phyloP scores from a whole-genome alignment of 2,888 invertebrate species.

The Euspilapteryx auroguttella region DNA sequence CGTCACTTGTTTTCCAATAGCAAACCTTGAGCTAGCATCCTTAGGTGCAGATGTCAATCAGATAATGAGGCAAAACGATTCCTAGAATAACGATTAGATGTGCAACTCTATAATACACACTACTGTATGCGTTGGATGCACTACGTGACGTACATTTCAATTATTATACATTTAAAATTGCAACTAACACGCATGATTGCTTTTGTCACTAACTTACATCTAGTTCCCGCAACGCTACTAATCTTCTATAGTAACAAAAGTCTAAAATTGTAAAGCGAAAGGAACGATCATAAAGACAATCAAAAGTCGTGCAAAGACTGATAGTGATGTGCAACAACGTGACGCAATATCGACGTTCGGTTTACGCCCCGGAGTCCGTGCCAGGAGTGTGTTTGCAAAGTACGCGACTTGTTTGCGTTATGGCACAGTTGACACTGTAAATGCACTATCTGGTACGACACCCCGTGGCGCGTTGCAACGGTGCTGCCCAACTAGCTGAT shows the following conservation, averaged over 20 bases:
- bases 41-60: slow-evolving; percentile 18
- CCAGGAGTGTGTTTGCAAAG: slow-evolving; percentile 98
- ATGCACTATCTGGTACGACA: slow-evolving; percentile 99
- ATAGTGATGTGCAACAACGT: slow-evolving; percentile 30
- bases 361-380: slow-evolving; percentile 83
- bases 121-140: too few species aligned
- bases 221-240: too few species aligned
- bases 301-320: slow-evolving; percentile 36
- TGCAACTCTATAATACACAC: too few species aligned
- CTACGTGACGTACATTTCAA: too few species aligned
- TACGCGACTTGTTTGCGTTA: slow-evolving; percentile 52
- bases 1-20: too few species aligned
- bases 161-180: too few species aligned
- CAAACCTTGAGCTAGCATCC: slow-evolving; percentile 14
- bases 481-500: too few species aligned
- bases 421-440: slow-evolving; percentile 78
- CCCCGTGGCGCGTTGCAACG: slow-evolving; percentile 68
- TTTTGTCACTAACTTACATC: too few species aligned
- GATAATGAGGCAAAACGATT: slow-evolving; percentile 15
- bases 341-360: slow-evolving; percentile 29
- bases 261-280: too few species aligned
- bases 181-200: too few species aligned
- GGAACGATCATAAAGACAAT: too few species aligned
- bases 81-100: slow-evolving; percentile 18
- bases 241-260: too few species aligned